Base-by-base conservation (phyloP, 2,797 vertebrate genomes). In the Sebastes variabilis region DNA sequence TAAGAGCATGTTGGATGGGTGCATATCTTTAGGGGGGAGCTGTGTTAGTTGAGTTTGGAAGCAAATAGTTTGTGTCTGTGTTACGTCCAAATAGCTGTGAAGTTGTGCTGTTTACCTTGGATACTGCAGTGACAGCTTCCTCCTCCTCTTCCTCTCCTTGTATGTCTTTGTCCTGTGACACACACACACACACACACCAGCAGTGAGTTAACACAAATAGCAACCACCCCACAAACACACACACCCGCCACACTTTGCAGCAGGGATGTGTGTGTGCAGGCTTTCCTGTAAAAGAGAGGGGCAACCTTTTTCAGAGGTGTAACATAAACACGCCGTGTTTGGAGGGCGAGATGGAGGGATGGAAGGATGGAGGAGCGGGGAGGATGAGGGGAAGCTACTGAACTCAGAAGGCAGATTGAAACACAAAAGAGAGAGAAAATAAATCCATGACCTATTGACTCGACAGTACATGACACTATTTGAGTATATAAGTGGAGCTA, bases 121-220 rank as follows among this genome's bases (percentile, higher is more conserved):
- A 95, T 84, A 95, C 92, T 61, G 94, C 93, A 82, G 95, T 95
- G 89, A 92, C 92, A 79, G 94, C 91, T 89, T 96, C 96, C 91
- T 93, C 93, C 75, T 91, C 92, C 81, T 92, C 92, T 86, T 93
- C 93, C 83, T 92, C 94, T 90, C 95, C 96, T 92, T 96, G 94
- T 74, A 94, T 91, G 87, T 96, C 96, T 95, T 97, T 97, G 94
- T 96, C 97, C 97, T 97, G 94, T 91, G 93, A 75, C 46, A 69
- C 71, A 34, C 36, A 72, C 22, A 55, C 60, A 38, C 60, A 75
- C 55, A 42, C 36, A 72, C 27, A 66, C 18, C 24, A 72, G 58
- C 72, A 82, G 64, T 83, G 42, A 87, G 87, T 88, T 85, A 87
- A 78, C 34, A 87, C 78, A 82, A 83, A 88, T 69, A 80, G 76